Base-by-base conservation (phyloP, 1,140 invertebrate species). In the Brachionus sp. region DNA sequence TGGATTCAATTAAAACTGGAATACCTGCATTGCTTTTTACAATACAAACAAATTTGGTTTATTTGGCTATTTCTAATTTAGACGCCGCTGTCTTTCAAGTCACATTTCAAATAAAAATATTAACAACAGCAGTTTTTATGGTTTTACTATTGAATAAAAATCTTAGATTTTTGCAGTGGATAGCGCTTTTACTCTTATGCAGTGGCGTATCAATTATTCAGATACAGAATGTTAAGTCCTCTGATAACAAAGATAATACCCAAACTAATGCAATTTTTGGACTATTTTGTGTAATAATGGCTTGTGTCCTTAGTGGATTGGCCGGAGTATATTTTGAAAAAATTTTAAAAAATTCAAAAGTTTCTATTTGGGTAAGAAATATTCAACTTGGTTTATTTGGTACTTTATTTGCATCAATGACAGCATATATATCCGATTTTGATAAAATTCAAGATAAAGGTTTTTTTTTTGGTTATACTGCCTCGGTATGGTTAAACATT, bases 311-410 rank as follows among this genome's bases (percentile, higher is more conserved):
- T 46, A 98, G 96, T 33, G 98, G 98, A 5, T 98, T 98, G 90
- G 96, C 97, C n/a, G 98, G 97, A 25, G 96, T 99, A 84, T 99
- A 98, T 88, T 98, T 99, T 90, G 98, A 99, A 89, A 99, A 98
- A 91, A 98, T 99, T 85, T 90, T 99, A 0, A 99, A 89, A 88
- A 90, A 88, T 19, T 95, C 95, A 0, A 93, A 96, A 85, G 93
- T 97, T 70, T 96, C 95, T 0, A 91, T 98, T 0, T 99, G 97
- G 90, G 88, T 92, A 35, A 85, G 92, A 82, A 93, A 93, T 85
- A 87, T 92, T 50, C 92, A 93, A 83, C 85, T 92, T 16, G 89
- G 91, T 90, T 62, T 83, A 33, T 83, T 73, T 53, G 82, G 84
- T 13, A 57, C 78, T 4, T 68, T 91, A 33, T 86, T 91, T 66